Conservation (phyloP, 2,113 vertebrate species). For the Psittacus erithacus region DNA sequence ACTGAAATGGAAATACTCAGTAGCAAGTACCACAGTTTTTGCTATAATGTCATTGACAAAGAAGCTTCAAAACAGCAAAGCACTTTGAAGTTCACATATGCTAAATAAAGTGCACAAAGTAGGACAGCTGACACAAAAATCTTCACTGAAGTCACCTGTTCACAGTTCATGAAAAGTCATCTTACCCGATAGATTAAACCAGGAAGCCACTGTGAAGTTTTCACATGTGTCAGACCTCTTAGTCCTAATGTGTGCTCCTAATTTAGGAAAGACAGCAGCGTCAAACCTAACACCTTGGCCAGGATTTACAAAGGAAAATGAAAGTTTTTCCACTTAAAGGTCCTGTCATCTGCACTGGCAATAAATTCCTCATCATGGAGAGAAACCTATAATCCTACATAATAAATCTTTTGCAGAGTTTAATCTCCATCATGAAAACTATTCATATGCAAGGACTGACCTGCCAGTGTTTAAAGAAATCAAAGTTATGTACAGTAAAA, state of each 20-base stretch:
- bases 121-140: background rate
- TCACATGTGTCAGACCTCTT: background rate
- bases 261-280: background rate
- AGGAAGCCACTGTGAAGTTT: background rate
- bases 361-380: background rate
- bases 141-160: background rate
- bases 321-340: constrained; percentile 7
- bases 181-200: background rate
- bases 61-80: background rate
- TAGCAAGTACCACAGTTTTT: background rate
- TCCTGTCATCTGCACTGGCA: background rate
- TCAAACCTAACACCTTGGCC: background rate
- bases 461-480: background rate
- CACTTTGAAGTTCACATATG: background rate
- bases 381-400: background rate
- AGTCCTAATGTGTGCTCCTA: background rate
- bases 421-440: background rate
- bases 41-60: background rate
- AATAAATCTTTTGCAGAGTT: constrained; percentile 23
- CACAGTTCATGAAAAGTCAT: background rate
- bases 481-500: background rate
- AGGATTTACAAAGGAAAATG: background rate
- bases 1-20: background rate
- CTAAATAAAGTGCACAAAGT: background rate
- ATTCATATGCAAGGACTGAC: background rate